phyloP scores from a whole-genome alignment of 2,113 vertebrate species.

The Edolisoma coerulescens region DNA sequence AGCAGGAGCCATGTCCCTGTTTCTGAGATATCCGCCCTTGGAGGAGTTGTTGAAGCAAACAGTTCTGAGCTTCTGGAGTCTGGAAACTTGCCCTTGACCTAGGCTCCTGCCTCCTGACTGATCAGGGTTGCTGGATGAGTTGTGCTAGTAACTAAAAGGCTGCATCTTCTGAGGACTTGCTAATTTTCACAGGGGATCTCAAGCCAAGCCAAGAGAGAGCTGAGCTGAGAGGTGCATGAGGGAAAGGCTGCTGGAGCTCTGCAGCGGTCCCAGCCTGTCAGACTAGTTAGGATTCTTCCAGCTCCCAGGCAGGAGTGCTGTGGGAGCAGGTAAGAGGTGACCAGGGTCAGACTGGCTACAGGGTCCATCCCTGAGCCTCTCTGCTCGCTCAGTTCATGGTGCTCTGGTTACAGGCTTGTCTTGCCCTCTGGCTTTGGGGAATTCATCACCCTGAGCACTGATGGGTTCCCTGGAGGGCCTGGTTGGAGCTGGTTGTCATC shows the following conservation, averaged over 20 bases:
- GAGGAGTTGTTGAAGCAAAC: neutral
- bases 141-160: neutral
- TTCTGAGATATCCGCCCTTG: neutral
- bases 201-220: constrained; percentile 3
- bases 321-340: neutral
- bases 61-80: neutral
- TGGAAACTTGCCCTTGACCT: neutral
- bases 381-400: neutral
- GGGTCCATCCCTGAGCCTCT: neutral
- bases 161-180: neutral
- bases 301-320: neutral
- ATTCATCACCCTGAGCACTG: neutral
- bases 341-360: neutral
- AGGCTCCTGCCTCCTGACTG: neutral
- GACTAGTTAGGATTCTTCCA: neutral
- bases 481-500: neutral
- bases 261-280: neutral
- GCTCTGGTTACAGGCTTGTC: neutral
- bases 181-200: neutral
- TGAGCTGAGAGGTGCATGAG: neutral
- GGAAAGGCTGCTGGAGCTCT: neutral
- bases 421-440: neutral
- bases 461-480: neutral
- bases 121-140: neutral
- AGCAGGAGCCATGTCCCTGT: neutral